Evolutionary conservation across 2,888 invertebrate species (phyloP).

Genomic region (Stenodera caucasica): DNA sequence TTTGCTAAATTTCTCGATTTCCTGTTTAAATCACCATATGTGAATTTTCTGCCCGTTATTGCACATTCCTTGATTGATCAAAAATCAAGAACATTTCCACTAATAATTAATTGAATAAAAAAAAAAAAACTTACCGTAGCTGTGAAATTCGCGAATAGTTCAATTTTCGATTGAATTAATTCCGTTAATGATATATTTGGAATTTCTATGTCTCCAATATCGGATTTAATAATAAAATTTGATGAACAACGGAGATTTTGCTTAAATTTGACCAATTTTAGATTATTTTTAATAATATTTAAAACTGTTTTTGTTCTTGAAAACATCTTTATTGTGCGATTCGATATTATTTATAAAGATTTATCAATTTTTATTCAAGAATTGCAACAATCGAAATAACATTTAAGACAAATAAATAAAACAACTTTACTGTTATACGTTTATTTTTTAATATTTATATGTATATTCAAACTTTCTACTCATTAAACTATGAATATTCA

Average conservation of each 20-base stretch:
- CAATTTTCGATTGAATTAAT: conserved; percentile 58
- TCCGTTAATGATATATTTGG: conserved; percentile 61
- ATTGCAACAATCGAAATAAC: no score
- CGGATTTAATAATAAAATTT: conserved; percentile 42
- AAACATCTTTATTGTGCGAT: no score
- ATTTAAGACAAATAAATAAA: no score
- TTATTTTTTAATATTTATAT: no score
- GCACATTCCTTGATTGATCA: conserved; percentile 68
- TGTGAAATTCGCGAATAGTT: conserved; percentile 57
- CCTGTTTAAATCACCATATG: conserved; percentile 68
- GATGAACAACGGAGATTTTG: background rate
- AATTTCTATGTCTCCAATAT: conserved; percentile 58
- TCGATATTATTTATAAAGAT: no score
- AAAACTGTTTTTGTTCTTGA: no score
- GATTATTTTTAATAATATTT: no score
- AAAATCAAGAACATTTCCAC: background rate
- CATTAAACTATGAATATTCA: no score
- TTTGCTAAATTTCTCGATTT: conserved; percentile 62
- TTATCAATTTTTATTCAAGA: no score
- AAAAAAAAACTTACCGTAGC: conserved; percentile 41
- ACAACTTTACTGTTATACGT: no score
- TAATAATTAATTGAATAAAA: conserved; percentile 4
- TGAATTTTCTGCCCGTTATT: conserved; percentile 71
- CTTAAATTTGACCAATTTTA: background rate
- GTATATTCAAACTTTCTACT: no score